Conservation (phyloP, 2,797 vertebrate genomes). For the Enteromius viviparus region DNA sequence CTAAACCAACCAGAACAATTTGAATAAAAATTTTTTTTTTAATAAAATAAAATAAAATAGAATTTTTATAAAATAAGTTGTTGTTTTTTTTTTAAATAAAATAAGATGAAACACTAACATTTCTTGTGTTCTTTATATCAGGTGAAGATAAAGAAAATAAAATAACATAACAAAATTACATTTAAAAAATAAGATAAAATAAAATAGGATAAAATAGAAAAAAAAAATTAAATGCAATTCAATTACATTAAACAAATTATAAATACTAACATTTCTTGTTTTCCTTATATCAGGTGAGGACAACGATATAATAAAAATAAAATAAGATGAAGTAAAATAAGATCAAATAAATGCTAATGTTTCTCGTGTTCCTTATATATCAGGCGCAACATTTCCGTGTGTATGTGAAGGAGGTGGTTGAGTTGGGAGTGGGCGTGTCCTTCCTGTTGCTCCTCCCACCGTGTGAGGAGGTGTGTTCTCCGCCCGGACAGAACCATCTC, state of each 20-base stretch:
- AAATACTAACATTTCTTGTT: background rate
- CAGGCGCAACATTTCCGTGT: constrained; percentile 90
- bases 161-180: too few species aligned
- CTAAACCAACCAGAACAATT: background rate
- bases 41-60: too few species aligned
- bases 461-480: constrained; percentile 88
- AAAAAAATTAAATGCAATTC: background rate
- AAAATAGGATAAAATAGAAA: too few species aligned
- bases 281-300: too few species aligned
- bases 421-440: constrained; percentile 88
- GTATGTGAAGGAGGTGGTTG: constrained; percentile 90
- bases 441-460: constrained; percentile 90
- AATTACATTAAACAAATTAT: background rate
- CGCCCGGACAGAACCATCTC: constrained; percentile 89
- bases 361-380: background rate
- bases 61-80: too few species aligned
- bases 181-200: too few species aligned
- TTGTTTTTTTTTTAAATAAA: background rate
- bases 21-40: background rate
- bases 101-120: background rate
- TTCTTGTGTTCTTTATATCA: constrained; percentile 53
- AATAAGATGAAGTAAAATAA: background rate
- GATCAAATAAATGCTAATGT: background rate
- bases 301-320: background rate
- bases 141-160: constrained; percentile 59